Evolutionary conservation across 2,888 invertebrate species (phyloP).

Genomic region (Xestobium rufovillosum): DNA sequence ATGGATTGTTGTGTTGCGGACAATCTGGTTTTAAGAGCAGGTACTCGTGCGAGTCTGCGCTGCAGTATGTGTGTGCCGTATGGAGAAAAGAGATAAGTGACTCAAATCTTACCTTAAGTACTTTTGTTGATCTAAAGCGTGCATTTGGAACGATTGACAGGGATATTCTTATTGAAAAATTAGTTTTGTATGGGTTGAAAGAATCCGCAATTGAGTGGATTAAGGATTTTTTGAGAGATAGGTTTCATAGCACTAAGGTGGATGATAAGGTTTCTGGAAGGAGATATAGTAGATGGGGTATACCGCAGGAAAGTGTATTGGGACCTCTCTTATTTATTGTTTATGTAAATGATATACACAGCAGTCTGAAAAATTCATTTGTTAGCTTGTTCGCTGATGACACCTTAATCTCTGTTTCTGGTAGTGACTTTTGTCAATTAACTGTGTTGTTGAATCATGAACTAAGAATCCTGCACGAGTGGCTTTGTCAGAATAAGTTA

Average conservation of each 20-base stretch:
- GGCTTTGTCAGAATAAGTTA: no score
- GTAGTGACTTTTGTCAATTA: no score
- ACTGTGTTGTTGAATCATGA: no score
- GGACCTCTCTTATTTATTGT: no score
- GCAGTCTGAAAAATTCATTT: no score
- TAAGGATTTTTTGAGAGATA: constrained; percentile 11
- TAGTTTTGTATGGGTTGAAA: constrained; percentile 9
- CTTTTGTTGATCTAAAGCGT: constrained; percentile 11
- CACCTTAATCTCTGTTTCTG: no score
- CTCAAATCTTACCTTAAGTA: constrained; percentile 9
- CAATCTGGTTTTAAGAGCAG: constrained; percentile 9
- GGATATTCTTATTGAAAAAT: constrained; percentile 11
- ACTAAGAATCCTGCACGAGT: no score
- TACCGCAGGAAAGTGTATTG: no score
- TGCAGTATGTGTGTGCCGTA: constrained; percentile 6
- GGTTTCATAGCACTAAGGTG: constrained; percentile 15
- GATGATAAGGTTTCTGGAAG: neutral
- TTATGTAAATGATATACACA: no score
- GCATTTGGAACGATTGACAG: no score
- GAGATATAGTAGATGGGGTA: no score
- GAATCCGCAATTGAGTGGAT: constrained; percentile 13
- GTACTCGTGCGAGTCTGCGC: constrained; percentile 9
- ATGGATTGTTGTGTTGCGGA: constrained; percentile 9
- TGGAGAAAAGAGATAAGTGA: constrained; percentile 12
- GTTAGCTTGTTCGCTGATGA: no score